These are phyloP conservation scores for Azemiops feae DNA, from an alignment of 2,113 vertebrate species.

Conservation along the genomic window DNA sequence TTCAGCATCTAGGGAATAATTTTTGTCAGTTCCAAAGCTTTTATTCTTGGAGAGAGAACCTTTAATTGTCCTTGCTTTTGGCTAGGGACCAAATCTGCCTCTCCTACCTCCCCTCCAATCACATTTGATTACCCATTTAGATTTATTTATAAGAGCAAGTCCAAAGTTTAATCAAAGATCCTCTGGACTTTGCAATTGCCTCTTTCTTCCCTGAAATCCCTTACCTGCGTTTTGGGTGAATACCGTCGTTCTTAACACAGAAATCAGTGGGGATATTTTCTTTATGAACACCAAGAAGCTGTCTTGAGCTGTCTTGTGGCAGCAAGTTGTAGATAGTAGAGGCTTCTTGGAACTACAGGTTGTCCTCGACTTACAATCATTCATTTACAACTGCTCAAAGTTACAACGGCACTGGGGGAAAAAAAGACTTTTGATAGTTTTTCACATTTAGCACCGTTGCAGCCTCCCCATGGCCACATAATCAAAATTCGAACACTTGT, in stretches of 20 bases:
- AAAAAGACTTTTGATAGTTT: background rate
- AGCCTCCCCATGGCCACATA: too few species aligned
- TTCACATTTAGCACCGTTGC: background rate
- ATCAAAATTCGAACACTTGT: too few species aligned
- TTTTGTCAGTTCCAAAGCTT: background rate
- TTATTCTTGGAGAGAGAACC: background rate
- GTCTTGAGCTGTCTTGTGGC: background rate
- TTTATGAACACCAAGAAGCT: background rate
- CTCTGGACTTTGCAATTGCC: background rate
- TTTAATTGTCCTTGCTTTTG: constrained; percentile 4
- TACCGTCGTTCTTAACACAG: background rate
- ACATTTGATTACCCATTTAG: background rate
- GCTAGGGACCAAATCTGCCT: background rate
- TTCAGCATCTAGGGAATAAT: constrained; percentile 12
- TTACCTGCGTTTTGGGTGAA: background rate
- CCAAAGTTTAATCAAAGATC: background rate
- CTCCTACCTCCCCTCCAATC: background rate
- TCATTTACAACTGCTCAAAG: background rate
- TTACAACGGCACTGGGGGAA: background rate
- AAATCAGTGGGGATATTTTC: background rate
- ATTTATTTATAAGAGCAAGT: background rate
- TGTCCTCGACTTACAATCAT: background rate
- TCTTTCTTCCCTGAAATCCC: background rate
- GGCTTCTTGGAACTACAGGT: background rate
- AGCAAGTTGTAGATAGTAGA: background rate